Evolutionary conservation across 2,797 vertebrate genomes (phyloP), one percentile per base, ranked within the genome.

Genomic region (Protonibea diacanthus): DNA sequence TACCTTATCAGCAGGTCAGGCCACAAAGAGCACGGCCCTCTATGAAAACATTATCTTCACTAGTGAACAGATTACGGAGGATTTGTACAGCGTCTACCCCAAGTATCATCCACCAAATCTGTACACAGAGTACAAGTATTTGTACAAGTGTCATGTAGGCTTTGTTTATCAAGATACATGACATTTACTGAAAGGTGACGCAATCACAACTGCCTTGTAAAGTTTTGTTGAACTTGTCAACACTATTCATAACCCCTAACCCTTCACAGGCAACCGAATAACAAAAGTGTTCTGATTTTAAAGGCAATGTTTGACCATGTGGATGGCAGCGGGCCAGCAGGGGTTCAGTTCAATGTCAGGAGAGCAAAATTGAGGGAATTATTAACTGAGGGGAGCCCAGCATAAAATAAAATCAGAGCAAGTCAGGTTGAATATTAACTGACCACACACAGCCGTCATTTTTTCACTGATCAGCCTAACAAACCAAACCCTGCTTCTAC

Each of bases 401-500:
- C n/a, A 27, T 66, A 18, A 89, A 85, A 81, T 15, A 27, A 68
- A 86, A 88, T 81, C 87, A 57, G 74, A 83, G 71, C 14, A 12
- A 47, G 62, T 80, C 33, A 21, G 88, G 95, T 94, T 88, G 91
- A 96, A 95, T 71, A 96, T 95, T 96, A 96, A 96, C 93, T 0
- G 0, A 23, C 75, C 57, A 61, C 82, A 82, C 81, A 51, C 3
- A 64, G 86, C 86, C 74, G 84, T 92, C 79, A 42, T 76, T 27
- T 29, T 80, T 89, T 59, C 63, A 72, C 78, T 74, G 86, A 79
- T 78, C 80, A 83, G 57, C 63, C 44, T 71, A 60, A 62, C 58
- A 87, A 75, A 53, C 40, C 17, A 25, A 59, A 58, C 20, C 15
- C 52, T 63, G 52, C 58, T 70, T 74, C 33, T 18, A 68, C 3